Conservation (phyloP, 2,797 vertebrate species). For the Karalla daura region DNA sequence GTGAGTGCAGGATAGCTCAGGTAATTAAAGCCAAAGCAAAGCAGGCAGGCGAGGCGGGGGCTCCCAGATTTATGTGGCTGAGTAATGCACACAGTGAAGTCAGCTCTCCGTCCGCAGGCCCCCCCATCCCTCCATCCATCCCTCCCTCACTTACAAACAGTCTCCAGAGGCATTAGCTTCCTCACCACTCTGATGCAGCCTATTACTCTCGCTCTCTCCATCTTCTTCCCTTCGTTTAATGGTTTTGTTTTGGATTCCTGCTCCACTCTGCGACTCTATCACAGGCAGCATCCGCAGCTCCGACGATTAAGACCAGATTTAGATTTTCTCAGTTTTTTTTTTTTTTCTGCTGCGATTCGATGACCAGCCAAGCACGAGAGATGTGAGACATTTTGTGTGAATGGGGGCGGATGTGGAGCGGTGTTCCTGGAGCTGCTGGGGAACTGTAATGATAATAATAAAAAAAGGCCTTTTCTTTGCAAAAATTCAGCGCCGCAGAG, state of each 20-base stretch:
- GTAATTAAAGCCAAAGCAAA: conserved; percentile 83
- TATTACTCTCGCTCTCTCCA: conserved; percentile 69
- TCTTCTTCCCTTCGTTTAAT: conserved; percentile 57
- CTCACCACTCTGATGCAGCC: conserved; percentile 77
- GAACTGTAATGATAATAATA: too few relatives aligned
- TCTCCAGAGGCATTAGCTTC: conserved; percentile 79
- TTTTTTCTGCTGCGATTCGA: conserved; percentile 9
- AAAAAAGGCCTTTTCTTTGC: neutral
- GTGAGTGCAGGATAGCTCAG: conserved; percentile 78
- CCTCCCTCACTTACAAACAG: conserved; percentile 73
- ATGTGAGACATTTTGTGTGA: neutral
- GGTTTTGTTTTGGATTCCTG: conserved; percentile 41
- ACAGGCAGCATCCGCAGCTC: conserved; percentile 39
- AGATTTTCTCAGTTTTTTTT: conserved; percentile 16
- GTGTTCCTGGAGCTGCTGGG: too few relatives aligned
- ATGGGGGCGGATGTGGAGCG: neutral
- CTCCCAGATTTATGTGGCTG: conserved; percentile 82
- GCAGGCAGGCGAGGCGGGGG: conserved; percentile 74
- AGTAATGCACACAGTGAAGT: conserved; percentile 79
- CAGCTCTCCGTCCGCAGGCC: conserved; percentile 73
- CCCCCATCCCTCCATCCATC: too few relatives aligned
- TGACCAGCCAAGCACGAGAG: neutral
- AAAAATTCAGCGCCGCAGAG: neutral
- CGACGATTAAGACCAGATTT: conserved; percentile 37
- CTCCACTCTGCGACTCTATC: conserved; percentile 39